Conservation (phyloP, 2,888 invertebrate species). For the Agrotis clavis region DNA sequence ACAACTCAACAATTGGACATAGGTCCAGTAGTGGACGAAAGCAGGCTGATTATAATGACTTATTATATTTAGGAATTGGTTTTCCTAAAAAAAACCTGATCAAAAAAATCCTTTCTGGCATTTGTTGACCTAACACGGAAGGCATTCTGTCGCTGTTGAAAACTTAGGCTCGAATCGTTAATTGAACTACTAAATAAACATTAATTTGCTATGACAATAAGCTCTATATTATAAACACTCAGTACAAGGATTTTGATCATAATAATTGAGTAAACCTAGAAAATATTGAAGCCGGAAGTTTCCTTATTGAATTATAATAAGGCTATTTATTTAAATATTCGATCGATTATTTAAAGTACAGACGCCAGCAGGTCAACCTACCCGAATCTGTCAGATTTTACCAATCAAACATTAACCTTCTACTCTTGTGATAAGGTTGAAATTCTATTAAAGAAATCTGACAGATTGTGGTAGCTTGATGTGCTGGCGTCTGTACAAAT, state of each 20-base stretch:
- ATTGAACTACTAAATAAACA: slow-evolving; percentile 20
- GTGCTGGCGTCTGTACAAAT: no score
- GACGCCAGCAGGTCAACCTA: no score
- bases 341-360: slow-evolving; percentile 41
- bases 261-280: slow-evolving; percentile 33
- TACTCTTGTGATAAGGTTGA: no score
- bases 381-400: no score
- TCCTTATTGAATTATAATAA: background rate
- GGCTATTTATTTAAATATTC: slow-evolving; percentile 34
- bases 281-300: slow-evolving; percentile 28
- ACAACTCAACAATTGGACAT: no score
- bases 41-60: no score
- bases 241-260: slow-evolving; percentile 20
- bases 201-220: slow-evolving; percentile 22
- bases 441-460: no score
- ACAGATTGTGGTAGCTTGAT: no score
- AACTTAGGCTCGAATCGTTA: background rate
- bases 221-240: slow-evolving; percentile 38
- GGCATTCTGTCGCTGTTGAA: background rate
- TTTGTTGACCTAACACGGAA: background rate
- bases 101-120: background rate
- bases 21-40: no score
- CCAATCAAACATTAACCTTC: no score
- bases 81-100: background rate
- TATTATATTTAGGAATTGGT: no score